Base-by-base conservation (phyloP, 2,797 vertebrate species). In the Rousettus madagascariensis region DNA sequence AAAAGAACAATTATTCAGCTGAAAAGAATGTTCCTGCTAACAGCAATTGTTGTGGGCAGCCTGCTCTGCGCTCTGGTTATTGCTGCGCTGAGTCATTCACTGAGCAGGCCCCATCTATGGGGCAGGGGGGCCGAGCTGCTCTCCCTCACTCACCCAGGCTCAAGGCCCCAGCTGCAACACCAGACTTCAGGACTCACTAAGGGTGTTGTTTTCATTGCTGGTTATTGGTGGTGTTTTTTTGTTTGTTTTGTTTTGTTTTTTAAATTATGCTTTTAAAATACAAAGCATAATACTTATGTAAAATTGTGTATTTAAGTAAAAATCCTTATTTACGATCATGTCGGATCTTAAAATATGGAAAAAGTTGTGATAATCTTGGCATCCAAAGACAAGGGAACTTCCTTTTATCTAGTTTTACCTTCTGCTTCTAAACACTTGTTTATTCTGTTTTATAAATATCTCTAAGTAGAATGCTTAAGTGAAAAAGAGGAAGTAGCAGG, bases 51-150 rank as follows among this genome's bases (percentile, higher is more conserved):
- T 69, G 28, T 36, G 69, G 71, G 15, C 51, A 80, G 28, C 59
- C 86, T 89, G 55, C 43, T n/a, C 46, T 10, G 1, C 30, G 78
- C 17, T 82, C 61, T 22, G 43, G 49, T 53, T 71, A 15, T 3
- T 10, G 57, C 83, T 69, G 46, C 55, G 96, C 96, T 95, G 97
- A 96, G 95, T 95, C 93, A 55, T 55, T 22, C 19, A 22, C 53
- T 55, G 20, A 49, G 49, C 15, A 49, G 49, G 49, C 49, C 49
- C 49, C 49, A 49, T 49, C 49, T 6, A 17, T 16, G 49, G 13
- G 49, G 49, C 26, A 7, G 5, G 1, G 8, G 8, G 77, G n/a
- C 72, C 46, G 51, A 55, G 82, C 63, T 65, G 78, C 65, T 79
- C 26, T 7, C 69, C 49, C 49, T 49, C 87, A 71, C 36, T 66